Conservation (phyloP, 2,113 vertebrate species). For the Abramis brama region DNA sequence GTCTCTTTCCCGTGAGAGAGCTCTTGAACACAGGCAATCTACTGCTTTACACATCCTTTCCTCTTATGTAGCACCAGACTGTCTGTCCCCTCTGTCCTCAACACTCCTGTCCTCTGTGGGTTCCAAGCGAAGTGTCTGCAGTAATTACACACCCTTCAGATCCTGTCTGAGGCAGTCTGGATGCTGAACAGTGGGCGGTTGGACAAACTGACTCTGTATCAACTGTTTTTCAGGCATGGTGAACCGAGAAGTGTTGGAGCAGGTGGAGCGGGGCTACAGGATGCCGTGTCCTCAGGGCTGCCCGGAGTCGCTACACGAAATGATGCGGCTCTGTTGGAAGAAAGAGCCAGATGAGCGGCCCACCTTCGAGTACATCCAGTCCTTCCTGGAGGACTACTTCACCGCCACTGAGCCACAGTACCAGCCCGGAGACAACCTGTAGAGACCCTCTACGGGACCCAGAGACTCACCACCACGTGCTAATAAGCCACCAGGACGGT, state of each 20-base stretch:
- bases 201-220: not conserved
- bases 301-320: conserved; percentile 94
- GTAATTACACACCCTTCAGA: conserved; percentile 15
- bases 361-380: conserved; percentile 97
- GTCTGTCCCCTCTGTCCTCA: not conserved
- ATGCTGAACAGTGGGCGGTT: not conserved
- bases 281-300: conserved; percentile 96
- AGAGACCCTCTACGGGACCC: conserved; percentile 51
- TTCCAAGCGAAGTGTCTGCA: not conserved
- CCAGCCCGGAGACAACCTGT: conserved; percentile 81
- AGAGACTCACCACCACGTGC: conserved; percentile 29
- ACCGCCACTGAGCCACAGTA: conserved; percentile 80
- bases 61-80: conserved; percentile 6
- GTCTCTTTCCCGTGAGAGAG: not conserved
- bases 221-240: conserved; percentile 86
- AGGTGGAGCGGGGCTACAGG: conserved; percentile 93
- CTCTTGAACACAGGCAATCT: not conserved
- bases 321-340: conserved; percentile 97
- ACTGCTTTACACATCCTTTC: not conserved
- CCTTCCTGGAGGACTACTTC: conserved; percentile 96
- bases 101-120: not conserved
- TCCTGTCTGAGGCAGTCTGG: conserved; percentile 23
- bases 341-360: conserved; percentile 95
- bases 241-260: conserved; percentile 94
- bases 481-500: conserved; percentile 16